A percentile compares a stretch with the other conserved stretches of the same genome.
Evolutionary conservation across 2,113 vertebrate genomes (phyloP).

Genomic region (Pseudopipra pipra): DNA sequence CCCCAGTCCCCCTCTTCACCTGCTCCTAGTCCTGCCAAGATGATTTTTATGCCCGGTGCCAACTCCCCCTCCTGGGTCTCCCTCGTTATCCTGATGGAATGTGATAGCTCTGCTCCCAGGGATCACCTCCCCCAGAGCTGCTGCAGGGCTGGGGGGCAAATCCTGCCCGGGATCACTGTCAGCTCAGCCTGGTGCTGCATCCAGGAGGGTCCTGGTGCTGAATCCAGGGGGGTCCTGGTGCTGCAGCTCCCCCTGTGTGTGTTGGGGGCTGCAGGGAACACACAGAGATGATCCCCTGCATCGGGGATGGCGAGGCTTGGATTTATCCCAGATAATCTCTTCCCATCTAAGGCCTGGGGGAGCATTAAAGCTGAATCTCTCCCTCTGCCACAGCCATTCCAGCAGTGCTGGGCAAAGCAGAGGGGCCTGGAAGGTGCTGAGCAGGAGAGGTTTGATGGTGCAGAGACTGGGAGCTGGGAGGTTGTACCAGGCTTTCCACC

Average conservation of each 20-base stretch:
- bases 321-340: neutral
- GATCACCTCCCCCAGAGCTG: neutral
- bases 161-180: neutral
- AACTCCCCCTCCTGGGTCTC: neutral
- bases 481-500: fast-evolving
- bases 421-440: neutral
- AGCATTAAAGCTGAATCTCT: too few relatives aligned
- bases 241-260: neutral
- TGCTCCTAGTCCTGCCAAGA: neutral
- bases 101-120: neutral
- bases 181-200: fast-evolving
- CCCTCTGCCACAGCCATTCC: neutral
- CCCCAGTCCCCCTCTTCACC: neutral
- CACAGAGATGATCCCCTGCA: neutral
- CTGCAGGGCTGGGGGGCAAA: neutral
- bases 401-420: neutral
- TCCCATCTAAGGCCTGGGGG: neutral
- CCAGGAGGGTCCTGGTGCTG: neutral
- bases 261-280: fast-evolving
- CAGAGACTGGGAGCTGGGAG: neutral
- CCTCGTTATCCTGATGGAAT: fast-evolving
- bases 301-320: fast-evolving
- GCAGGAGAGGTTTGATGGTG: fast-evolving
- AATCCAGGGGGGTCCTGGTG: neutral
- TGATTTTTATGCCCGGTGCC: neutral